Percentiles rank a stretch among this genome's conserved stretches.
These are phyloP conservation scores for Zoroaster sp. DNA, from an alignment of 53 echinoderm and acorn worm genomes.

Conservation along the genomic window DNA sequence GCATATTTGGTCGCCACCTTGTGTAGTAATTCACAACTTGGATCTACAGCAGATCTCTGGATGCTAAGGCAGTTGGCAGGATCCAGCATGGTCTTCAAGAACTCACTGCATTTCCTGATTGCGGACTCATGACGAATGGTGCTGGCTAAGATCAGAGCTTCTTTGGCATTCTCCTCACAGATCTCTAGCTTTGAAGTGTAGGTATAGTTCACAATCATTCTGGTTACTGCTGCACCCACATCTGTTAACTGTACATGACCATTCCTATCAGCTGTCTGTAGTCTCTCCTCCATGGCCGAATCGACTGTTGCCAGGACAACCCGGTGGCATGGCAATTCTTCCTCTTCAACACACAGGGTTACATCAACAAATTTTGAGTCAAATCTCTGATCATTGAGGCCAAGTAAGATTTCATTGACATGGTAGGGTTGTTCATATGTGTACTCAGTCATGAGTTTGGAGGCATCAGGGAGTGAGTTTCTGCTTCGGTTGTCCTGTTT, in stretches of 20 bases:
- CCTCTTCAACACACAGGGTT: constrained; percentile 64
- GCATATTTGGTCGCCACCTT: constrained; percentile 80
- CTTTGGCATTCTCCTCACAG: constrained; percentile 90
- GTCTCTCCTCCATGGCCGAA: constrained; percentile 80
- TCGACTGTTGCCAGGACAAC: constrained; percentile 96
- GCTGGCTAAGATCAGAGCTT: constrained; percentile 83
- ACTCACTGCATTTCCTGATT: constrained; percentile 94
- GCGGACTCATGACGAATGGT: constrained; percentile 89
- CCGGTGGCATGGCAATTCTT: constrained; percentile 80
- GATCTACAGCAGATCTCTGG: constrained; percentile 78
- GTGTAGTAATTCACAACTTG: constrained; percentile 83
- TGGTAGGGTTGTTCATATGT: constrained; percentile 98
- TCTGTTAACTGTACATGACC: constrained; percentile 72
- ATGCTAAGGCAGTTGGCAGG: constrained; percentile 90
- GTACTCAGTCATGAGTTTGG: constrained; percentile 81
- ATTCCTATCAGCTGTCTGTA: constrained; percentile 57
- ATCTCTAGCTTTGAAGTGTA: constrained; percentile 95
- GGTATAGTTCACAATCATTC: constrained; percentile 93
- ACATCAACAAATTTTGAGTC: constrained; percentile 91
- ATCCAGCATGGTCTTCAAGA: constrained; percentile 80
- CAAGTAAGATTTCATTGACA: constrained; percentile 92
- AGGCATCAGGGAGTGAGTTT: constrained; percentile 58
- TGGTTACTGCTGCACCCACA: constrained; percentile 77
- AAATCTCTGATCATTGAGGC: constrained; percentile 87
- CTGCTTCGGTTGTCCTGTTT: constrained; percentile 79